These are phyloP conservation scores for Willowsia nigromaculata DNA, from an alignment of 2,888 invertebrate genomes.

Conservation along the genomic window DNA sequence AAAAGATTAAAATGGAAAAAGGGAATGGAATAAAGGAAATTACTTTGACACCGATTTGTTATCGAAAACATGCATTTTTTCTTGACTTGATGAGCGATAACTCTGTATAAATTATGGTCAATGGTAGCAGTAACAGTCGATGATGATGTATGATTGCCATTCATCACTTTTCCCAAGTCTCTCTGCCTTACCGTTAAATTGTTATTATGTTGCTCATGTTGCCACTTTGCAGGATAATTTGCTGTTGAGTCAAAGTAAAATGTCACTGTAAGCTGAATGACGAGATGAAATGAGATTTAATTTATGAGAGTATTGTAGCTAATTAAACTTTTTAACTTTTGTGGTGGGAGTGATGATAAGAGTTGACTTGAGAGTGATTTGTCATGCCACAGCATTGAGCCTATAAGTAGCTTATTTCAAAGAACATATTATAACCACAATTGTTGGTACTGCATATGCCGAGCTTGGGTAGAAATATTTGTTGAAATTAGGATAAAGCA, in stretches of 20 bases:
- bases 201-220: neutral
- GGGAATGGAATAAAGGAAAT: slow-evolving; percentile 35
- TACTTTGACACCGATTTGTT: slow-evolving; percentile 47
- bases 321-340: neutral
- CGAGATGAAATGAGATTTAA: neutral
- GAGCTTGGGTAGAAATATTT: too few species aligned
- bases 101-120: neutral
- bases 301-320: neutral
- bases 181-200: neutral
- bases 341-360: neutral
- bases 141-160: neutral
- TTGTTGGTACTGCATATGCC: too few species aligned
- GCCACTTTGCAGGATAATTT: neutral
- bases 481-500: too few species aligned
- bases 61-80: slow-evolving; percentile 7
- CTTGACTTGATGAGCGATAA: slow-evolving; percentile 1
- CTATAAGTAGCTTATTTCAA: too few species aligned
- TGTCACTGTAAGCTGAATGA: neutral
- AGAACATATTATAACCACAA: too few species aligned
- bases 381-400: too few species aligned
- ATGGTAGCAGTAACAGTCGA: neutral
- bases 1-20: neutral
- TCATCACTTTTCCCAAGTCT: neutral
- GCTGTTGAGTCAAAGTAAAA: neutral
- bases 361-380: too few species aligned